Percentiles rank a stretch among this genome's conserved stretches.
These are phyloP conservation scores for Mola mola DNA, from an alignment of 2,113 vertebrate genomes.

Conservation along the genomic window DNA sequence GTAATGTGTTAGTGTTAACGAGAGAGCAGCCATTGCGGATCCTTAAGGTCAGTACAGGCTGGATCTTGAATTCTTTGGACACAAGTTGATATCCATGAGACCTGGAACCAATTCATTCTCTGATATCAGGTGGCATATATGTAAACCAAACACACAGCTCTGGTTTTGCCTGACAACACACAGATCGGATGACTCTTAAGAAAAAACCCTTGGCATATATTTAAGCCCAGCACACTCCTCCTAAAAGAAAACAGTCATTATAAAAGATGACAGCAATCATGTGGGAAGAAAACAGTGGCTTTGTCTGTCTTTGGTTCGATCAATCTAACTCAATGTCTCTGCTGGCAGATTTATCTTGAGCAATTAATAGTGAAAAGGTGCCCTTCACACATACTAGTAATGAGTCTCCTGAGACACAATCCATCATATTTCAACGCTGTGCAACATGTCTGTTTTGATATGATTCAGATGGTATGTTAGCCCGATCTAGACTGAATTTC, in stretches of 20 bases:
- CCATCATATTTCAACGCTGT: slow-evolving; percentile 20
- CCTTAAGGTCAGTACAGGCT: too few species aligned
- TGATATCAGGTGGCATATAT: too few species aligned
- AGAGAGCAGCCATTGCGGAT: too few species aligned
- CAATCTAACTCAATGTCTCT: slow-evolving; percentile 24
- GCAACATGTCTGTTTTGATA: neutral
- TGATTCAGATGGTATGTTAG: neutral
- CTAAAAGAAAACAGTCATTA: slow-evolving; percentile 28
- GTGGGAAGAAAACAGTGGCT: slow-evolving; percentile 35
- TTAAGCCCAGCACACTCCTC: neutral
- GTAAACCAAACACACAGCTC: too few species aligned
- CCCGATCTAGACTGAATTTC: neutral
- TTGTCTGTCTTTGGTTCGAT: slow-evolving; percentile 32
- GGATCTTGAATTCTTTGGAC: too few species aligned
- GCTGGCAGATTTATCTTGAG: slow-evolving; percentile 27
- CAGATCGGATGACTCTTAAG: neutral
- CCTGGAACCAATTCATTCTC: too few species aligned
- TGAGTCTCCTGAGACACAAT: slow-evolving; percentile 31
- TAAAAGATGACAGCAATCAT: slow-evolving; percentile 37
- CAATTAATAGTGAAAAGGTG: slow-evolving; percentile 45
- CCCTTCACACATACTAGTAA: slow-evolving; percentile 24
- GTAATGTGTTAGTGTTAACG: too few species aligned
- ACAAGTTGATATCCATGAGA: too few species aligned
- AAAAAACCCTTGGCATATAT: slow-evolving; percentile 9
- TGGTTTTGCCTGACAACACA: slow-evolving; percentile 4